Evolutionary conservation across 2,113 vertebrate species (phyloP), one percentile per base, ranked within the genome.

Genomic region (Riparia riparia): DNA sequence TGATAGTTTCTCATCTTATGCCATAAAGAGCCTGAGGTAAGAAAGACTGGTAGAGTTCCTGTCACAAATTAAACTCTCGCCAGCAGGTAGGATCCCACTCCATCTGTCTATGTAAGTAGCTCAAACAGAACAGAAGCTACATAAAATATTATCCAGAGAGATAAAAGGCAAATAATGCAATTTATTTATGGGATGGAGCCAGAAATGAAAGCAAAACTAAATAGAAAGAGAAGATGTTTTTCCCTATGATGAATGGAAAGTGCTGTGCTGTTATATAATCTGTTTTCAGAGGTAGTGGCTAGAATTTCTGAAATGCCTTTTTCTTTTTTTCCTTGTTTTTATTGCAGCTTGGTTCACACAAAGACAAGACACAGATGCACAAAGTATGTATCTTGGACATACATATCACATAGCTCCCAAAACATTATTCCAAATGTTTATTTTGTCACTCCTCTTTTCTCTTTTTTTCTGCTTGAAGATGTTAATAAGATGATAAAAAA

Each of bases 11-110:
- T 89, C 76, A 34, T 83, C 54, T 95, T 97, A 93, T 90, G 56
- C 73, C 84, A 54, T 92, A 97, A 97, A 95, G 83, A 96, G 93
- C 97, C 96, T 68, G 93, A 70, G 65, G 94, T 95, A 96, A 92
- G 81, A 94, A 87, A 63, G 70, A 20, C 77, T 87, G 29, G 49
- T 84, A 44, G 85, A 92, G 89, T 85, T 96, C 84, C 94, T 95
- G 57, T 85, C 61, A 96, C 90, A 97, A 90, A 95, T 92, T 96
- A 90, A 96, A 91, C 45, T 77, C 41, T 83, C 81, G 77, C 83
- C 76, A 86, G 94, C 87, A 97, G 96, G 92, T 96, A 92, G 90
- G 34, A 91, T 72, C 87, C 84, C n/a, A 95, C 88, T 64, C 95
- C 90, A 95, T 97, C 89, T 98, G 94, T 95, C 78, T 6, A 4